phyloP scores from a whole-genome alignment of 2,888 invertebrate genomes.

The Pyrrhosoma nymphula region DNA sequence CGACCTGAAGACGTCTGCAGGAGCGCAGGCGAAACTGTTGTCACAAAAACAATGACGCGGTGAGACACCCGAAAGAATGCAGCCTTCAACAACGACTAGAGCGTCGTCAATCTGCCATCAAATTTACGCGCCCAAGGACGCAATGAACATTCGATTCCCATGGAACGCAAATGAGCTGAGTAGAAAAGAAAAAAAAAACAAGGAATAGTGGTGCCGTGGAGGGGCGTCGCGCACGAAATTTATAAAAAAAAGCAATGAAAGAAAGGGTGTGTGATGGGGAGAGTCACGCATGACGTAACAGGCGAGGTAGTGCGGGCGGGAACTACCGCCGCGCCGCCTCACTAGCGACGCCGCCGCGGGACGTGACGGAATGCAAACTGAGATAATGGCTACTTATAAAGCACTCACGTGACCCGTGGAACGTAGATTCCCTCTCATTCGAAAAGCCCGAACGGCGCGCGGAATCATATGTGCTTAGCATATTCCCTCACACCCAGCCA shows the following conservation, averaged over 20 bases:
- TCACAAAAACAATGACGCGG: no score
- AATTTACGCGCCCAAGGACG: no score
- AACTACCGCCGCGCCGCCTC: background rate
- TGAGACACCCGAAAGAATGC: no score
- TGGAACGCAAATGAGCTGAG: no score
- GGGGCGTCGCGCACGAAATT: no score
- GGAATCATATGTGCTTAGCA: background rate
- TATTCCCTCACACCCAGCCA: background rate
- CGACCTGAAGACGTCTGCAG: no score
- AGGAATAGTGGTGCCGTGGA: no score
- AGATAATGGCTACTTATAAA: background rate
- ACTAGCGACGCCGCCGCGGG: background rate
- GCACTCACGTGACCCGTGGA: background rate
- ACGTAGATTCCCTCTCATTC: background rate
- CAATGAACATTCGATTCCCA: no score
- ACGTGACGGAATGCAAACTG: constrained; percentile 12
- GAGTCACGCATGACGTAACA: background rate
- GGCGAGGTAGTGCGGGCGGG: background rate
- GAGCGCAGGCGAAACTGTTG: no score
- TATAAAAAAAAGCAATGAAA: background rate
- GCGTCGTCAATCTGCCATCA: no score
- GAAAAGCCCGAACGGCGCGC: background rate
- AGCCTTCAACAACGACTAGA: no score
- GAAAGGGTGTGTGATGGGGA: background rate
- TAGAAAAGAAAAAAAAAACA: no score